phyloP scores from a whole-genome alignment of 2,113 vertebrate species.

The Myiagra hebetior region DNA sequence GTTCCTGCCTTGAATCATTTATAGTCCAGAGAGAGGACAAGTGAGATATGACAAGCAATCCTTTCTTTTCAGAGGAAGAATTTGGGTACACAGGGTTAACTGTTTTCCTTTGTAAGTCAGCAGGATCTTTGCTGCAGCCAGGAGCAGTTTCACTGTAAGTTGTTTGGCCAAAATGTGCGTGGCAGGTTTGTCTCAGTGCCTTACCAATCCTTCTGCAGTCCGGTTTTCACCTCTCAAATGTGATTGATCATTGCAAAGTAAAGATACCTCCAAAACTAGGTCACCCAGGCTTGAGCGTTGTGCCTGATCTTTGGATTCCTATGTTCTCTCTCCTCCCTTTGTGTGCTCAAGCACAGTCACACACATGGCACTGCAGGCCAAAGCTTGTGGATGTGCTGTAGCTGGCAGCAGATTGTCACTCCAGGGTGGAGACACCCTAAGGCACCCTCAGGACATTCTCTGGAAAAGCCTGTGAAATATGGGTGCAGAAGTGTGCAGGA shows the following conservation, averaged over 20 bases:
- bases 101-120: not conserved
- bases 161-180: not conserved
- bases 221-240: not conserved
- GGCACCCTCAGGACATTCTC: not conserved
- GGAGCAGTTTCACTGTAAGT: not conserved
- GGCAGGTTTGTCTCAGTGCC: not conserved
- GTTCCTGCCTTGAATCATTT: not conserved
- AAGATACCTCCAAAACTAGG: not conserved
- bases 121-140: not conserved
- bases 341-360: accelerated
- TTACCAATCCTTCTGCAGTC: not conserved
- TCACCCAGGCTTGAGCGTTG: not conserved
- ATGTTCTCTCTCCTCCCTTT: not conserved
- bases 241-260: not conserved
- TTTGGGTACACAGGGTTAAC: not conserved
- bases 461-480: not conserved
- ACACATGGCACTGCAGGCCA: accelerated
- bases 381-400: not conserved
- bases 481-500: not conserved
- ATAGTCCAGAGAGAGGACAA: not conserved
- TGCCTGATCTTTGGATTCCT: not conserved
- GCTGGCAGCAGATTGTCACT: not conserved
- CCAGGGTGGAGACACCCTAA: not conserved
- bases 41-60: not conserved
- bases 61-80: not conserved